A percentile compares a stretch with the other conserved stretches of the same genome.
These are phyloP conservation scores for Hyperoodon ampullatus DNA, from an alignment of 2,113 vertebrate genomes.

Conservation along the genomic window DNA sequence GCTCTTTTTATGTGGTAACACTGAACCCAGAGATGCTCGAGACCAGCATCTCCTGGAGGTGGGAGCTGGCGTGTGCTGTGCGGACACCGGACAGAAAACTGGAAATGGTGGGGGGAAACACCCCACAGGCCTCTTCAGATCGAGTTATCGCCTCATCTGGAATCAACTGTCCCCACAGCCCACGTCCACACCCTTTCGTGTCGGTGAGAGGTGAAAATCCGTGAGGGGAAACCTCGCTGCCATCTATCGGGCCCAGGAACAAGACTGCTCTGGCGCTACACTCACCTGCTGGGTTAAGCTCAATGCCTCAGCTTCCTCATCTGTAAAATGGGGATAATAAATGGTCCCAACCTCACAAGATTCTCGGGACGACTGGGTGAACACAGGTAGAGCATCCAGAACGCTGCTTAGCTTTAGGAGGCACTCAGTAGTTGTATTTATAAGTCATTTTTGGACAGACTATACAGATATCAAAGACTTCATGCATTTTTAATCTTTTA, in stretches of 20 bases:
- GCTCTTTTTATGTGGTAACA: not conserved
- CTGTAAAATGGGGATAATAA: not conserved
- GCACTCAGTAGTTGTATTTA: not conserved
- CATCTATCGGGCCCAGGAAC: too few species aligned
- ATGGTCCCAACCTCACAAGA: not conserved
- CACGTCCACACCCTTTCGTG: not conserved
- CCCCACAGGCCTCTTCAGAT: not conserved
- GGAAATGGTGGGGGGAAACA: not conserved
- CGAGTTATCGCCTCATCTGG: not conserved
- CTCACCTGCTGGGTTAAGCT: not conserved
- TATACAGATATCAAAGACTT: not conserved
- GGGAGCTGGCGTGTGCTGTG: not conserved
- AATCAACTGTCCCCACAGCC: not conserved
- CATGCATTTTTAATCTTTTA: not conserved
- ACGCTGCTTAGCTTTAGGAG: not conserved
- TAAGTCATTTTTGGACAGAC: not conserved
- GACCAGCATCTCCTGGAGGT: not conserved
- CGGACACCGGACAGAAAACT: not conserved
- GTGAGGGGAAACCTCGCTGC: not conserved
- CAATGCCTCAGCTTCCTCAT: not conserved
- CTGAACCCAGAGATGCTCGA: not conserved
- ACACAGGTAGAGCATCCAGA: not conserved
- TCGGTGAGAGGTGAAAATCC: not conserved
- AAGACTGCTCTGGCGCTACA: not conserved
- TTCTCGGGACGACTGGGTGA: not conserved